Conservation (phyloP, 1,140 invertebrate species). For the Eumeta japonica region DNA sequence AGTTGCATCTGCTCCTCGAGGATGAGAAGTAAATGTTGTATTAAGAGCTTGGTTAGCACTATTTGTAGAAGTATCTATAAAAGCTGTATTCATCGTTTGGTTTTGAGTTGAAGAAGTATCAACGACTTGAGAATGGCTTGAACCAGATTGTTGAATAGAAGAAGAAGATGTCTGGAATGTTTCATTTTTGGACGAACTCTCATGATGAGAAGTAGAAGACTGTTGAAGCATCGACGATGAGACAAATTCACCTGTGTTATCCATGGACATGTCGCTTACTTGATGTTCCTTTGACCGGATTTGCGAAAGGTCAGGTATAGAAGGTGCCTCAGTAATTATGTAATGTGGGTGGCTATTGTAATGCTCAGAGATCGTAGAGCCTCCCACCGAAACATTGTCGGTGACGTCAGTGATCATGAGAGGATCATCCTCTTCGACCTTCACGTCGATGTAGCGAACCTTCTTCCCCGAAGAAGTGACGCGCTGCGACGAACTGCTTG, state of each 20-base stretch:
- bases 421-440: constrained; percentile 55
- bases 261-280: constrained; percentile 48
- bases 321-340: constrained; percentile 56
- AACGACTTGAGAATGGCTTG: constrained; percentile 28
- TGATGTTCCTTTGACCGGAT: constrained; percentile 35
- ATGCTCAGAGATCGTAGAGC: constrained; percentile 51
- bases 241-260: constrained; percentile 45
- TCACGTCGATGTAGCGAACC: constrained; percentile 53
- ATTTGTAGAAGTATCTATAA: constrained; percentile 35
- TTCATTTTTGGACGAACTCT: constrained; percentile 42
- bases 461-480: constrained; percentile 53
- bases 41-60: constrained; percentile 16
- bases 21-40: constrained; percentile 23
- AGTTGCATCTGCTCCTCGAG: constrained; percentile 39
- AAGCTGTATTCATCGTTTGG: constrained; percentile 47
- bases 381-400: constrained; percentile 48
- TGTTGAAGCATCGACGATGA: constrained; percentile 38
- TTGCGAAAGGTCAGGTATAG: constrained; percentile 44
- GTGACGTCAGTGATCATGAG: constrained; percentile 55
- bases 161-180: constrained; percentile 42
- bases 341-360: constrained; percentile 56
- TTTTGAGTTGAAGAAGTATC: constrained; percentile 31
- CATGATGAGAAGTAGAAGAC: constrained; percentile 42
- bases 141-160: constrained; percentile 43
- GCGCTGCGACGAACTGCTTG: constrained; percentile 42